A percentile compares a stretch with the other conserved stretches of the same genome.
Conservation (phyloP, 2,888 invertebrate genomes). For the Hirtodrosophila alboralis region DNA sequence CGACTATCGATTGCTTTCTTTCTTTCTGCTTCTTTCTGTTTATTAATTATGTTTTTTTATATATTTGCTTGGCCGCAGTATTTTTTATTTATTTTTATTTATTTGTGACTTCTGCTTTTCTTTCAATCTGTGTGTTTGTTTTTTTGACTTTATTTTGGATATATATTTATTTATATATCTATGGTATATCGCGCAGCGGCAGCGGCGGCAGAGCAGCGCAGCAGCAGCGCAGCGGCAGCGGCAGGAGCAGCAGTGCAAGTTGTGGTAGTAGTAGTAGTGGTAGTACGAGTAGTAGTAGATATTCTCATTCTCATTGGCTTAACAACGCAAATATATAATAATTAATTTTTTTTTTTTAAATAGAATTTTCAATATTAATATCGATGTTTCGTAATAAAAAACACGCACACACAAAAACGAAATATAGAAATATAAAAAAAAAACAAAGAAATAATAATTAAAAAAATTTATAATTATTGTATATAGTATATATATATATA, state of each 20-base stretch:
- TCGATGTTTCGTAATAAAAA: conserved; percentile 55
- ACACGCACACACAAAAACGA: conserved; percentile 48
- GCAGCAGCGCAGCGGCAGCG: conserved; percentile 72
- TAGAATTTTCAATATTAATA: conserved; percentile 71
- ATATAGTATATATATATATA: too few relatives aligned
- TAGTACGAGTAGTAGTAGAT: conserved; percentile 83
- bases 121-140: conserved; percentile 33
- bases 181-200: conserved; percentile 18
- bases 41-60: too few relatives aligned
- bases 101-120: conserved; percentile 37
- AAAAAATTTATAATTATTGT: conserved; percentile 37
- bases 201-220: conserved; percentile 39
- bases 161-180: too few relatives aligned
- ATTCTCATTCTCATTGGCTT: conserved; percentile 84
- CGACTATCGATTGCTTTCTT: not conserved
- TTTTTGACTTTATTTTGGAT: conserved; percentile 28
- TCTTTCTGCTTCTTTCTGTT: conserved; percentile 9
- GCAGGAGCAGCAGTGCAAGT: conserved; percentile 82
- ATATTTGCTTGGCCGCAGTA: conserved; percentile 28
- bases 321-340: conserved; percentile 82
- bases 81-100: conserved; percentile 3
- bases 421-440: conserved; percentile 56
- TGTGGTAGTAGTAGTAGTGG: conserved; percentile 74
- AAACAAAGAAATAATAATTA: conserved; percentile 43
- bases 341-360: conserved; percentile 78